Percentiles rank a stretch among this genome's conserved stretches.
These are phyloP conservation scores for Gambelia wislizenii DNA, from an alignment of 2,797 vertebrate species.

Conservation along the genomic window DNA sequence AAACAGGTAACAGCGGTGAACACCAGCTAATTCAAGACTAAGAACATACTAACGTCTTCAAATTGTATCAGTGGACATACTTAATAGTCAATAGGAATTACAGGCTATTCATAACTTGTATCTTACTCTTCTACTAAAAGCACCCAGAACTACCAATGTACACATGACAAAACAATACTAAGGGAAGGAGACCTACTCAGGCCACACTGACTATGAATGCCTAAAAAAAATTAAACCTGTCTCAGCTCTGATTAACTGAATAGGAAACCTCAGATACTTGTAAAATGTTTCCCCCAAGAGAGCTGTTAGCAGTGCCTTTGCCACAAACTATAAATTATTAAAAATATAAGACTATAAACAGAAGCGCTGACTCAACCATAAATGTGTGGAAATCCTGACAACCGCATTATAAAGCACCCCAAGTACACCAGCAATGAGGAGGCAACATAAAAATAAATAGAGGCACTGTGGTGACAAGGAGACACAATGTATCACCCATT, in stretches of 20 bases:
- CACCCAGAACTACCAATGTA: background rate
- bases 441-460: conserved; percentile 16
- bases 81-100: background rate
- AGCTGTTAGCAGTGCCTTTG: background rate
- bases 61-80: background rate
- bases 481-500: background rate
- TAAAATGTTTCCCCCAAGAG: background rate
- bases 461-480: background rate
- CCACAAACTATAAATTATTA: conserved; percentile 1
- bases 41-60: background rate
- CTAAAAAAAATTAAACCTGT: background rate
- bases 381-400: background rate
- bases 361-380: background rate
- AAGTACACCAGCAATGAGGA: background rate
- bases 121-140: background rate
- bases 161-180: background rate
- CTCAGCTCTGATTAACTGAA: background rate
- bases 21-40: background rate
- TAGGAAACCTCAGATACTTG: conserved; percentile 1
- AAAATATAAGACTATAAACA: background rate
- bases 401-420: conserved; percentile 5
- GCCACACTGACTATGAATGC: background rate
- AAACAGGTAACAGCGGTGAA: background rate
- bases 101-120: background rate
- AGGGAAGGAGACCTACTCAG: background rate